phyloP scores from a whole-genome alignment of 1,140 invertebrate genomes.

The Lasaia peninsularis region DNA sequence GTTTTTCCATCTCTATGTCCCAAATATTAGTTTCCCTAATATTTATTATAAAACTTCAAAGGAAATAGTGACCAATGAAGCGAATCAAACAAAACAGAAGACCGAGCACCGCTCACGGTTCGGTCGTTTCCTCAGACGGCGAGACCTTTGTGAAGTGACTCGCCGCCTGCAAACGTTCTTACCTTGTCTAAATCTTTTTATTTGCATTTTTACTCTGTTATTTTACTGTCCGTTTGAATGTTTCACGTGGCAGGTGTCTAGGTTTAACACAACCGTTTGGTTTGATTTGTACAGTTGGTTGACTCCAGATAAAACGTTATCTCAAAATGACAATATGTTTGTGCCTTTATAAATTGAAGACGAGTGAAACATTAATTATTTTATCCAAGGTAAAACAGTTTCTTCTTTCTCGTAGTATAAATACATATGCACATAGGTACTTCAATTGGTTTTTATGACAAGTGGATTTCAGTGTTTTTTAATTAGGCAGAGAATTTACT shows the following conservation, averaged over 20 bases:
- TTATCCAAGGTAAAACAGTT: too few relatives aligned
- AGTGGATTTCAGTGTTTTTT: too few relatives aligned
- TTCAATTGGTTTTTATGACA: too few relatives aligned
- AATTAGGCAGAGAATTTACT: too few relatives aligned
- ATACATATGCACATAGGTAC: too few relatives aligned
- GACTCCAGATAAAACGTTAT: neutral
- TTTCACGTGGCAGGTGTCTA: neutral
- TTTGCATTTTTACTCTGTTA: conserved; percentile 4
- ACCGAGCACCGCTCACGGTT: neutral
- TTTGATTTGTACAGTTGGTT: neutral
- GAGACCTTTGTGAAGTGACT: conserved; percentile 3
- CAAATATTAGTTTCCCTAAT: too few relatives aligned
- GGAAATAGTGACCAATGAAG: neutral
- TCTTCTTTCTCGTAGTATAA: too few relatives aligned
- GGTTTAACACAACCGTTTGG: too few relatives aligned
- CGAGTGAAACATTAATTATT: too few relatives aligned
- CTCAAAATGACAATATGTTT: too few relatives aligned
- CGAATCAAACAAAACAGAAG: conserved; percentile 2
- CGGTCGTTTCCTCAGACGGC: neutral
- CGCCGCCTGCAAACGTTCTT: neutral
- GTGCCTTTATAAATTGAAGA: too few relatives aligned
- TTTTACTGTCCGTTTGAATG: neutral
- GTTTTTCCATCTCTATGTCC: too few relatives aligned
- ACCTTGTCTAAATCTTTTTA: neutral
- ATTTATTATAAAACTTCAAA: neutral